Evolutionary conservation across 2,888 invertebrate species (phyloP).

Genomic region (Aleiodes leptofemur): DNA sequence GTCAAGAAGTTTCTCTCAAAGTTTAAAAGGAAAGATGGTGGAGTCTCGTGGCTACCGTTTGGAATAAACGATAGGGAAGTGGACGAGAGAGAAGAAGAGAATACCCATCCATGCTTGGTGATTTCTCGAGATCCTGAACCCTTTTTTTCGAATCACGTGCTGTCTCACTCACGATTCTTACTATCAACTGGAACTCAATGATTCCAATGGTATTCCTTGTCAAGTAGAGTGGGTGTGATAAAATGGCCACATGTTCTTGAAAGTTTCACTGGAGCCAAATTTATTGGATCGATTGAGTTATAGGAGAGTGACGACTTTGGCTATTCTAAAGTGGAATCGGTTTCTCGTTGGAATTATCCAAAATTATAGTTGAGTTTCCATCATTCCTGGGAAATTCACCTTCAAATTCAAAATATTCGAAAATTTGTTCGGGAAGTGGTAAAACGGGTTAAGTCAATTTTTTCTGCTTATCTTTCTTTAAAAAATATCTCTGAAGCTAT

Average conservation of each 20-base stretch:
- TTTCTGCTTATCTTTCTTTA: no score
- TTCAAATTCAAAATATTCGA: not conserved
- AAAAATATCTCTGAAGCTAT: no score
- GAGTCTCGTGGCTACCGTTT: not conserved
- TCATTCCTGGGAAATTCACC: not conserved
- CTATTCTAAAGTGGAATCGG: slow-evolving; percentile 1
- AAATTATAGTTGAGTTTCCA: slow-evolving; percentile 12
- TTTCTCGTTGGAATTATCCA: slow-evolving; percentile 26
- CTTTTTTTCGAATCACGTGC: slow-evolving; percentile 11
- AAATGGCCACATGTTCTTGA: slow-evolving; percentile 35
- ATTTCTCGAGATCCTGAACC: slow-evolving; percentile 37
- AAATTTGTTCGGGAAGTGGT: no score
- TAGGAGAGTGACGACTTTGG: not conserved
- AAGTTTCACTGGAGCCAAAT: slow-evolving; percentile 34
- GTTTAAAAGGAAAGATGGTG: slow-evolving; percentile 10
- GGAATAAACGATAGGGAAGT: slow-evolving; percentile 36
- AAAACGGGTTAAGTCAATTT: no score
- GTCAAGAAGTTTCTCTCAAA: slow-evolving; percentile 29
- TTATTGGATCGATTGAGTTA: slow-evolving; percentile 27
- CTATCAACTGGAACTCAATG: slow-evolving; percentile 21
- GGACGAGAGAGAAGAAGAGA: slow-evolving; percentile 7
- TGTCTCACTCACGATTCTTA: slow-evolving; percentile 15
- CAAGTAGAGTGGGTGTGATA: slow-evolving; percentile 27
- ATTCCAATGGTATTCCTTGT: slow-evolving; percentile 35
- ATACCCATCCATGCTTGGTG: slow-evolving; percentile 18